Conservation (phyloP, 2,113 vertebrate species). For the Hipposideros armiger region DNA sequence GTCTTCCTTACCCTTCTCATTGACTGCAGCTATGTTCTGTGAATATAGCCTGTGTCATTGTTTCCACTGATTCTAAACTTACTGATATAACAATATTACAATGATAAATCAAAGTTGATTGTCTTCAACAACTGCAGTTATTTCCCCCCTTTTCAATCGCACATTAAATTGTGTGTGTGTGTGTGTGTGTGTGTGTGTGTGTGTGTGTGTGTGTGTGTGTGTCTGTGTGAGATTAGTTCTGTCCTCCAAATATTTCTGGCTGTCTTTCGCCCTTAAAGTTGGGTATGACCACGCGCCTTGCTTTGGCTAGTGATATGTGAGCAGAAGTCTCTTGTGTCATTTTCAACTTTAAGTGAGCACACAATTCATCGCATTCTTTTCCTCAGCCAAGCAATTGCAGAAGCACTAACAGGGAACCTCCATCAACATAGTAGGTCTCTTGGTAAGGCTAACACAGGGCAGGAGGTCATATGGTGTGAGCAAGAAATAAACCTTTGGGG, state of each 20-base stretch:
- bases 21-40: background rate
- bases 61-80: constrained; percentile 23
- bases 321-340: background rate
- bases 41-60: background rate
- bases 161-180: background rate
- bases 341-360: background rate
- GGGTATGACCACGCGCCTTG: background rate
- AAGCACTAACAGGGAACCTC: background rate
- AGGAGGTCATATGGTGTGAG: background rate
- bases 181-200: background rate
- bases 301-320: background rate
- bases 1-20: background rate
- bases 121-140: background rate
- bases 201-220: background rate
- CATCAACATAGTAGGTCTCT: background rate
- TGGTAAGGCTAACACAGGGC: background rate
- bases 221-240: background rate
- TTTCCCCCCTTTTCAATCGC: background rate
- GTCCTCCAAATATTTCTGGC: background rate
- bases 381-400: background rate
- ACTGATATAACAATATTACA: background rate
- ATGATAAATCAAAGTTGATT: background rate
- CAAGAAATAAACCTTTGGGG: background rate
- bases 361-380: background rate
- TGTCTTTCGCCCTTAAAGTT: background rate